Evolutionary conservation across 2,113 vertebrate genomes (phyloP), one percentile per base, ranked within the genome.

Genomic region (Aegithalos caudatus): DNA sequence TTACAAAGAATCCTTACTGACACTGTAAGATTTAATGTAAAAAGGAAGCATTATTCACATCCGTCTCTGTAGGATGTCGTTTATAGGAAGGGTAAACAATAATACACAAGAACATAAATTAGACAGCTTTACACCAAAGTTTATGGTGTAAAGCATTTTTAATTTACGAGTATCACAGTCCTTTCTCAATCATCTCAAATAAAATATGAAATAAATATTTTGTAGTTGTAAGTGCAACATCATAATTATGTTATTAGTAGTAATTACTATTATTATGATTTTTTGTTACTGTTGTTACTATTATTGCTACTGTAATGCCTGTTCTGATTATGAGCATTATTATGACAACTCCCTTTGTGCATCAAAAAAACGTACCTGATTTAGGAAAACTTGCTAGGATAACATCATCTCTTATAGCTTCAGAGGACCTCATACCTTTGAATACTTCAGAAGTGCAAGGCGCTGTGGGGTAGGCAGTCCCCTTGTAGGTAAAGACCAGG

Each of bases 341-440:
- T 67, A 58, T 29, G 35, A 57, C 15, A 54, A 44, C 13, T 18
- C 60, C 27, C 14, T 67, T 85, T 54, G 21, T 45, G 21, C 38
- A 69, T 35, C 80, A 81, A 57, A 24, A 35, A 66, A 77, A 58
- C 96, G 97, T 58, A 97, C 86, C 95, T 40, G 84, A 96, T 93
- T 98, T 98, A 57, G 97, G 97, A 92, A 97, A 97, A 3, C 97
- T 97, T 85, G 92, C 94, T 65, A 96, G 78, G 93, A 98, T 47
- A 81, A 97, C 5, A 83, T 98, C 81, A 18, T 97, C 95, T 72
- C 53, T 76, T 67, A 96, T 61, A 44, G 90, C 97, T 77, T 92
- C 56, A 72, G 97, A 50, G 53, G 27, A 40, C 20, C 66, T 85
- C 69, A 97, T 38, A 17, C 89, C 86, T 86, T 91, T 94, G 22